phyloP scores from a whole-genome alignment of 2,888 invertebrate species.

The Octonoba sinensis region DNA sequence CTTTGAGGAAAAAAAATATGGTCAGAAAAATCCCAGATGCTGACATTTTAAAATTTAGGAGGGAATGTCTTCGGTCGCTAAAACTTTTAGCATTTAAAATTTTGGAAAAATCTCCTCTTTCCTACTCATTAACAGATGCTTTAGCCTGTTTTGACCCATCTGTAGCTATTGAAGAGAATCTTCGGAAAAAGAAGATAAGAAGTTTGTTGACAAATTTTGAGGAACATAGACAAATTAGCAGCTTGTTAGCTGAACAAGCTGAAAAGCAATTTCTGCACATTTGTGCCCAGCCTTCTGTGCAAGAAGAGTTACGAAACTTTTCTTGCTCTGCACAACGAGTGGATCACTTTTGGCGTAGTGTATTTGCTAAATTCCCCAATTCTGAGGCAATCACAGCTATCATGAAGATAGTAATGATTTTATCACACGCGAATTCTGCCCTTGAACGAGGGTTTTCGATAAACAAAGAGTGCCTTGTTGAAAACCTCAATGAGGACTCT shows the following conservation, averaged over 20 bases:
- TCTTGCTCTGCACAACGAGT: neutral
- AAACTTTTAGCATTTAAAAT: neutral
- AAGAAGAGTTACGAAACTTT: neutral
- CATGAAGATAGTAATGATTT: neutral
- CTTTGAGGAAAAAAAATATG: neutral
- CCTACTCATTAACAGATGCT: neutral
- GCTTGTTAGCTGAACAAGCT: neutral
- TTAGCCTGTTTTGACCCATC: no score
- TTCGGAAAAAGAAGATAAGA: no score
- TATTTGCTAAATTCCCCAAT: neutral
- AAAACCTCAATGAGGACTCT: neutral
- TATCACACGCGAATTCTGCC: no score
- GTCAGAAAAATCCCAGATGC: neutral
- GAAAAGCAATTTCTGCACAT: neutral
- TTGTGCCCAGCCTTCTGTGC: neutral
- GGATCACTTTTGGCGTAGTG: neutral
- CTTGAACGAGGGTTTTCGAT: no score
- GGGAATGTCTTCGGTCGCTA: neutral
- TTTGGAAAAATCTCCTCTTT: neutral
- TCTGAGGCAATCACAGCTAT: neutral
- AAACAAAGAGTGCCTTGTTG: neutral
- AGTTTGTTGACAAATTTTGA: no score
- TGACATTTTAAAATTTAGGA: neutral
- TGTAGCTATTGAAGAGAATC: no score
- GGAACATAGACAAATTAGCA: no score